Evolutionary conservation across 2,888 invertebrate genomes (phyloP).

Genomic region (Tinea semifulvella): DNA sequence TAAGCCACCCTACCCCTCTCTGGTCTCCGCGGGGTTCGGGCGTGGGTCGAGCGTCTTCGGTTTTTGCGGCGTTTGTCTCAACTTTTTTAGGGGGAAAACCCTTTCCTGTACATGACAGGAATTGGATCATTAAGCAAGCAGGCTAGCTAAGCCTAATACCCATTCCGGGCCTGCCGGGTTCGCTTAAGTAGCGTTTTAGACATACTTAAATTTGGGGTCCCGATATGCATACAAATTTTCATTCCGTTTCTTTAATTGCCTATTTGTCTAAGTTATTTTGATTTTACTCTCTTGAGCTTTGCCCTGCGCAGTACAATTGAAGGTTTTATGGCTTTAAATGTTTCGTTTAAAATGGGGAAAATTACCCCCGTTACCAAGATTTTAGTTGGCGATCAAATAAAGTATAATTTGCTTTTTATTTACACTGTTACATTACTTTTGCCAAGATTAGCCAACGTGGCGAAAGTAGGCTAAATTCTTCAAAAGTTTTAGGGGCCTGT

Average conservation of each 20-base stretch:
- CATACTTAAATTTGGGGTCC: conserved; percentile 9
- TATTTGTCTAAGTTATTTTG: conserved; percentile 8
- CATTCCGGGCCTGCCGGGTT: conserved; percentile 24
- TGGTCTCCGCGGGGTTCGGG: conserved; percentile 26
- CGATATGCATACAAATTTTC: conserved; percentile 10
- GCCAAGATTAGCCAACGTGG: too few relatives aligned
- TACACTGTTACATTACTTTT: too few relatives aligned
- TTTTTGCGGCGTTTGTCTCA: conserved; percentile 67
- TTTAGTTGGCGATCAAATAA: too few relatives aligned
- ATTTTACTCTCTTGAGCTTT: too few relatives aligned
- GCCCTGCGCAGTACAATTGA: too few relatives aligned
- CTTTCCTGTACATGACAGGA: conserved; percentile 67
- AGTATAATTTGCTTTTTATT: too few relatives aligned
- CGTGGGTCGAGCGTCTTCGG: conserved; percentile 58
- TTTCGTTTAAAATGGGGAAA: too few relatives aligned
- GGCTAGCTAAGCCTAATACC: conserved; percentile 57
- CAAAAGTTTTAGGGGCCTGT: too few relatives aligned
- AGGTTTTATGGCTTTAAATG: too few relatives aligned
- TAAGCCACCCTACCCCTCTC: conserved; percentile 25
- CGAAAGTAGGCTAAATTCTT: too few relatives aligned
- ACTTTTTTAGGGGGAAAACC: conserved; percentile 66
- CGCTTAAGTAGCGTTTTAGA: conserved; percentile 10
- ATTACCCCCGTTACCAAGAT: too few relatives aligned
- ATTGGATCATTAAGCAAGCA: conserved; percentile 66
- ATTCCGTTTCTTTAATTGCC: conserved; percentile 8